Percentiles rank a stretch among this genome's conserved stretches.
Evolutionary conservation across 1,140 invertebrate species (phyloP).

Genomic region (Stenopsyche tienmushanensis): DNA sequence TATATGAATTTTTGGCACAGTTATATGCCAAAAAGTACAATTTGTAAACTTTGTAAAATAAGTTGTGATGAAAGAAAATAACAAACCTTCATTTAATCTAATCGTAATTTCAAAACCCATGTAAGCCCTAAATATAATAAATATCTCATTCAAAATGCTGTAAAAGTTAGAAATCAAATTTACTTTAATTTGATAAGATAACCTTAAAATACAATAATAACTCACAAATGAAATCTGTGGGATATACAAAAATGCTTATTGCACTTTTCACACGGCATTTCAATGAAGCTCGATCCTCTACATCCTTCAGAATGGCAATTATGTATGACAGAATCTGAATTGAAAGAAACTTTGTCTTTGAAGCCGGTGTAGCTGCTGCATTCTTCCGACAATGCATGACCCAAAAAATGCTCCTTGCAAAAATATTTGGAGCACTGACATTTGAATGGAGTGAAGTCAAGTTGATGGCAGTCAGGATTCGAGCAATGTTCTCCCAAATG

Average conservation of each 20-base stretch:
- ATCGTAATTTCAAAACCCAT: too few relatives aligned
- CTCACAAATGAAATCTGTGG: constrained; percentile 39
- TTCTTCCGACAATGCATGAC: constrained; percentile 31
- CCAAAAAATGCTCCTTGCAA: constrained; percentile 35
- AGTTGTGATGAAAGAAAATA: too few relatives aligned
- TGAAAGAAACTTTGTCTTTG: constrained; percentile 17
- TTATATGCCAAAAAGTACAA: too few relatives aligned
- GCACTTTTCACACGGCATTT: constrained; percentile 34
- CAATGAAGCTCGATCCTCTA: constrained; percentile 25
- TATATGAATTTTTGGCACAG: too few relatives aligned
- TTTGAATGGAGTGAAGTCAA: constrained; percentile 38
- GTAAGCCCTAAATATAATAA: too few relatives aligned
- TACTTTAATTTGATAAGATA: too few relatives aligned
- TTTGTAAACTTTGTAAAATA: too few relatives aligned
- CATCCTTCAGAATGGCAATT: constrained; percentile 29
- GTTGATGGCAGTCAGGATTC: constrained; percentile 24
- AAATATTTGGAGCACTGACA: constrained; percentile 31
- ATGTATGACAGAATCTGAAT: constrained; percentile 24
- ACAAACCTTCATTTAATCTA: too few relatives aligned
- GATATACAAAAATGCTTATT: constrained; percentile 36
- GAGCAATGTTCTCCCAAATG: constrained; percentile 34
- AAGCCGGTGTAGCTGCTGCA: constrained; percentile 9
- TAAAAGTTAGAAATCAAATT: too few relatives aligned
- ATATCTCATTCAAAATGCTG: too few relatives aligned
- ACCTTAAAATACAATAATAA: constrained; percentile 5